phyloP scores from a whole-genome alignment of 1,140 invertebrate species.

The Planococcus citri region DNA sequence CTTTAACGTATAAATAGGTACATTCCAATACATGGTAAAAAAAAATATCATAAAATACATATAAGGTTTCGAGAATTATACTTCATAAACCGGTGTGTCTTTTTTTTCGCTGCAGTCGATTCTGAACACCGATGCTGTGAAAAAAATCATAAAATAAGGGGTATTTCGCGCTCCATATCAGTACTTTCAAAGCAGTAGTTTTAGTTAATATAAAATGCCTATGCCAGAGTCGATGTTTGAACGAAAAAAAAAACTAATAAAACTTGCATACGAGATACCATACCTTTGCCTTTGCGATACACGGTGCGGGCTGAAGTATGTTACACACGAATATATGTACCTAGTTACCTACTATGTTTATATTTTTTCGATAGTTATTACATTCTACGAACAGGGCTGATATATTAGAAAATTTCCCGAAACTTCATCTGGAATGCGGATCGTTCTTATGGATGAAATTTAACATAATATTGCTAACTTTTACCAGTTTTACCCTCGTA shows the following conservation, averaged over 20 bases:
- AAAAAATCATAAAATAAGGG: slow-evolving; percentile 1
- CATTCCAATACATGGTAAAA: too few species aligned
- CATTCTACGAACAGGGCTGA: not conserved
- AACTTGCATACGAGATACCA: too few species aligned
- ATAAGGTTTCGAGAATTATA: not conserved
- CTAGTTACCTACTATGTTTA: not conserved
- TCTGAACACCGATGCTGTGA: not conserved
- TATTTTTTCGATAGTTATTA: slow-evolving; percentile 4
- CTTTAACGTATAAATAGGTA: too few species aligned
- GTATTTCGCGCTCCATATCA: not conserved
- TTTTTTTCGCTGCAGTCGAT: not conserved
- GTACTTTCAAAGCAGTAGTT: not conserved
- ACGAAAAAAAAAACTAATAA: not conserved
- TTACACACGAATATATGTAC: too few species aligned
- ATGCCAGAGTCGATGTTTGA: too few species aligned
- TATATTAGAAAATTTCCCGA: not conserved
- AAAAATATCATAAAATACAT: not conserved
- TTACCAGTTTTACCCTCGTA: too few species aligned
- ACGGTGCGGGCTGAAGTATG: too few species aligned
- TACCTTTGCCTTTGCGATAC: not conserved
- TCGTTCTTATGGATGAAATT: too few species aligned
- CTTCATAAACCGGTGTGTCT: not conserved
- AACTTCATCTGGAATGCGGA: too few species aligned
- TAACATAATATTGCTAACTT: too few species aligned
- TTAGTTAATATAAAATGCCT: not conserved